A percentile compares a stretch with the other conserved stretches of the same genome.
These are phyloP conservation scores for Lordiphosa mommai DNA, from an alignment of 1,140 invertebrate species.

Conservation along the genomic window DNA sequence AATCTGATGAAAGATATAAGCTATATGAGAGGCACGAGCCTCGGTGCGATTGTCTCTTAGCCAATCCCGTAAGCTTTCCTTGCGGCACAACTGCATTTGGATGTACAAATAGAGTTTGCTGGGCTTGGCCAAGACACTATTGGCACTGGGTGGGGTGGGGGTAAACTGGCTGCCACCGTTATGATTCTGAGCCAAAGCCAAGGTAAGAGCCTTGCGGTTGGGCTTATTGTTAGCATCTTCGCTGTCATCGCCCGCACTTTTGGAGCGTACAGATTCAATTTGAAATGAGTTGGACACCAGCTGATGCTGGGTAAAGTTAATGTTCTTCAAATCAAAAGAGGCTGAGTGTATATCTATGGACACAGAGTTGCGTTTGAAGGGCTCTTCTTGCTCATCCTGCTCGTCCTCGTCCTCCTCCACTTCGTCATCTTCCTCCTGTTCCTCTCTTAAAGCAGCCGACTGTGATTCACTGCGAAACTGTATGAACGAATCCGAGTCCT, in stretches of 20 bases:
- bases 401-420: conserved; percentile 20
- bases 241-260: conserved; percentile 19
- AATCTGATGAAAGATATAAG: conserved; percentile 95
- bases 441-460: conserved; percentile 52
- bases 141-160: conserved; percentile 32
- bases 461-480: conserved; percentile 73
- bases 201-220: conserved; percentile 37
- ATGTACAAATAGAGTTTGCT: conserved; percentile 92
- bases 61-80: conserved; percentile 95
- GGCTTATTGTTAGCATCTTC: conserved; percentile 21
- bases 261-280: conserved; percentile 76
- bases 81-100: conserved; percentile 97
- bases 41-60: conserved; percentile 81
- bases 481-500: conserved; percentile 72
- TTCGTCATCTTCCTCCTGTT: conserved; percentile 12
- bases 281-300: conserved; percentile 74
- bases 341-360: conserved; percentile 72
- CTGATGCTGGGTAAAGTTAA: conserved; percentile 65
- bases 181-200: conserved; percentile 44
- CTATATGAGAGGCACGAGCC: conserved; percentile 80
- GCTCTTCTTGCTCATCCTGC: conserved; percentile 5
- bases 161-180: conserved; percentile 22
- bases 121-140: conserved; percentile 30
- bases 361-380: conserved; percentile 40
- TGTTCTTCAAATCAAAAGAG: conserved; percentile 65